A percentile compares a stretch with the other conserved stretches of the same genome.
Evolutionary conservation across 2,888 invertebrate species (phyloP).

Genomic region (Lymantria monacha): DNA sequence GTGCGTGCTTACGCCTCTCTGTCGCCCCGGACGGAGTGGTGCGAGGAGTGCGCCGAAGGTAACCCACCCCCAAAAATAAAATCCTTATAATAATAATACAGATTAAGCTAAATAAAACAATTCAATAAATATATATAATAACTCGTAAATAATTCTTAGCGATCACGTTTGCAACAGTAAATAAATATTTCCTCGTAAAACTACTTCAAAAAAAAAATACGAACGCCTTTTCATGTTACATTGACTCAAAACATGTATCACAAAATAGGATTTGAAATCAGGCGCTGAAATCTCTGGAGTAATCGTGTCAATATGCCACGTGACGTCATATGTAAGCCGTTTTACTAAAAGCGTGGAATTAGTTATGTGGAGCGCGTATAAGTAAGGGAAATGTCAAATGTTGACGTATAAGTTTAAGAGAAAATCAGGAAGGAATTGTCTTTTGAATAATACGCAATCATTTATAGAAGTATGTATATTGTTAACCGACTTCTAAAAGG

Average conservation of each 20-base stretch:
- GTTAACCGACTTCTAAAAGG: too few species aligned
- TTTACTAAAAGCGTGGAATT: slow-evolving; percentile 4
- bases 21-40: too few species aligned
- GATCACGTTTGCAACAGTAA: too few species aligned
- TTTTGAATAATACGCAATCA: background rate
- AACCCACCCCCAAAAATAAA: too few species aligned
- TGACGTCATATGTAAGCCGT: slow-evolving; percentile 11
- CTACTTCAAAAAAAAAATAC: background rate
- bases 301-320: slow-evolving; percentile 19
- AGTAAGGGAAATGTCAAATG: background rate
- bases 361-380: background rate
- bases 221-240: background rate
- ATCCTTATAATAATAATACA: too few species aligned
- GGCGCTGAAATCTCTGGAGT: slow-evolving; percentile 13
- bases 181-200: background rate
- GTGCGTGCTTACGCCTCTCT: too few species aligned
- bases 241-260: slow-evolving; percentile 20
- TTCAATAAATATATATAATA: too few species aligned
- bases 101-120: too few species aligned
- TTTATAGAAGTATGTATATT: background rate
- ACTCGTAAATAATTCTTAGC: too few species aligned
- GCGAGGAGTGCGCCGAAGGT: too few species aligned
- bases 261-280: slow-evolving; percentile 14
- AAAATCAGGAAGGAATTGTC: background rate
- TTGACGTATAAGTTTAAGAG: background rate